Conservation (phyloP, 1,140 invertebrate species). For the Chionoecetes opilio region DNA sequence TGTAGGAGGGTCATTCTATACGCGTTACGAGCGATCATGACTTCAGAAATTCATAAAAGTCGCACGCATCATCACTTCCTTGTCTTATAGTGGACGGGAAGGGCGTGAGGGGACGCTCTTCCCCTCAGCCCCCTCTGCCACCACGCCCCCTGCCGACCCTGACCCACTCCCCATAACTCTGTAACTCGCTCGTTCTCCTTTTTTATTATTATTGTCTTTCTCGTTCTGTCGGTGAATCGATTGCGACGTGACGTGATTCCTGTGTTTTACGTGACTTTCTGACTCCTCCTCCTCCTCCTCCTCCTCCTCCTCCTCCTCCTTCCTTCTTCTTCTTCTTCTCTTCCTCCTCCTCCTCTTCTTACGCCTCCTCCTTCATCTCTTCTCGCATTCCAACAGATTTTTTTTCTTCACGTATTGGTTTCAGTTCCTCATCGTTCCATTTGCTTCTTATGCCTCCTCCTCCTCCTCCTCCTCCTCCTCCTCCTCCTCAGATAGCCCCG, state of each 20-base stretch:
- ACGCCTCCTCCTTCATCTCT: background rate
- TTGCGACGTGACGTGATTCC: background rate
- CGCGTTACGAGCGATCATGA: background rate
- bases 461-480: slow-evolving; percentile 13
- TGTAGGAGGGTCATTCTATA: background rate
- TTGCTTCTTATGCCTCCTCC: background rate
- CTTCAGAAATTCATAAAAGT: slow-evolving; percentile 4
- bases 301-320: background rate
- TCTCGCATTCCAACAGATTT: background rate
- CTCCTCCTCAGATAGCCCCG: background rate
- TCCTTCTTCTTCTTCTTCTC: background rate
- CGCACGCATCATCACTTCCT: background rate
- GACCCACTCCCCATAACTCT: background rate
- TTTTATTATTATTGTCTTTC: background rate
- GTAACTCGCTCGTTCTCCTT: background rate
- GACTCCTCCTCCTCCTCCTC: background rate
- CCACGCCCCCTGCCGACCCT: background rate
- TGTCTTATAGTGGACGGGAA: background rate
- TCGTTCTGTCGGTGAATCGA: background rate
- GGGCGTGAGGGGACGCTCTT: background rate
- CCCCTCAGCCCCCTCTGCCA: background rate
- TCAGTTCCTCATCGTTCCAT: background rate
- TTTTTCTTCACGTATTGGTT: background rate
- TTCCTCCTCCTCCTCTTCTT: background rate
- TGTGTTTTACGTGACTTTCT: background rate